Percentiles rank a stretch among this genome's conserved stretches.
Conservation (phyloP, 2,888 invertebrate genomes). For the Lasioglossum villosulum region DNA sequence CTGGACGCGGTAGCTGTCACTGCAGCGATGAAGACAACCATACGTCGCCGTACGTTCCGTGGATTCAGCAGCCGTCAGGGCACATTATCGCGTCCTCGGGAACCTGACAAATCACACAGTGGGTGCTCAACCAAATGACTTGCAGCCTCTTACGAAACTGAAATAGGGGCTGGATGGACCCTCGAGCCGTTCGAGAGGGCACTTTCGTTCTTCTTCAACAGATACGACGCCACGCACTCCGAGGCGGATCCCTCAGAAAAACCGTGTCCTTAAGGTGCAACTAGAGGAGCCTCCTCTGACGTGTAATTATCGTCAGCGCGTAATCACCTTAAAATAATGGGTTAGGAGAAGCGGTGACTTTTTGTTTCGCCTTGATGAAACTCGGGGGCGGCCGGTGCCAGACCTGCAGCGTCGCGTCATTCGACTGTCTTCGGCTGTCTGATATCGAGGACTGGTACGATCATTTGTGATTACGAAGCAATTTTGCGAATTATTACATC, state of each 20-base stretch:
- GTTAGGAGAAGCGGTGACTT: background rate
- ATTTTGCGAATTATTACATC: no score
- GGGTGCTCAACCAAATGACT: conserved; percentile 53
- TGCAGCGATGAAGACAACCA: conserved; percentile 35
- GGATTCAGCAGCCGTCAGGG: conserved; percentile 60
- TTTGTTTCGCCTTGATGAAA: conserved; percentile 6
- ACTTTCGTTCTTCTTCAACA: conserved; percentile 18
- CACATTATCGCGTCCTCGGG: conserved; percentile 65
- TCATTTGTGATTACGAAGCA: no score
- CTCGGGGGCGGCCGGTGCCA: background rate
- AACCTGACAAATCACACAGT: conserved; percentile 67
- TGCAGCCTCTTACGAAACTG: conserved; percentile 54
- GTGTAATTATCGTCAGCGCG: conserved; percentile 40
- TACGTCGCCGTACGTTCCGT: conserved; percentile 18
- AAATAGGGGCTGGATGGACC: conserved; percentile 21
- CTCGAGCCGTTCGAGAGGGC: conserved; percentile 29
- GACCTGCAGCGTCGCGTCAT: background rate
- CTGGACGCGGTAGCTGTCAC: conserved; percentile 25
- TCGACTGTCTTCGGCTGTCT: background rate
- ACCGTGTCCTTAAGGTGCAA: conserved; percentile 18
- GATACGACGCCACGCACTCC: conserved; percentile 28
- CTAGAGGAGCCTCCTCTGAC: conserved; percentile 13
- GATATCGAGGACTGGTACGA: background rate
- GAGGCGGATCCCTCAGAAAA: conserved; percentile 27
- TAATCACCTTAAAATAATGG: conserved; percentile 36